Evolutionary conservation across 2,797 vertebrate species (phyloP), one percentile per base, ranked within the genome.

Genomic region (Erethizon dorsatum): DNA sequence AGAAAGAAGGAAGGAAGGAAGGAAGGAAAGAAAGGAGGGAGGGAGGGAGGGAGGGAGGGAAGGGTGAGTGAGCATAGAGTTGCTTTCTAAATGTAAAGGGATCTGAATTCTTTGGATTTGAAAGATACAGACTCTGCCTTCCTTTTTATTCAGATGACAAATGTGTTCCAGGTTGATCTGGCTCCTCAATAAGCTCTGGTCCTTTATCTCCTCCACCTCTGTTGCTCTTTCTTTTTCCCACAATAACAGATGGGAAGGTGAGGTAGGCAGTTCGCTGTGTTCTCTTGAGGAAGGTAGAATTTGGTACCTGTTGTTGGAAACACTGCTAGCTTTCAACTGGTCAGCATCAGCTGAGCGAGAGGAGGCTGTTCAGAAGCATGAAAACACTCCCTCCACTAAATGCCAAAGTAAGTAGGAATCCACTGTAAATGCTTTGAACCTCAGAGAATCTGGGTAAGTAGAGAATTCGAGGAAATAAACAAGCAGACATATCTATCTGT

Each of bases 381-480:
- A 7, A 7, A n/a, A 5, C 10, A 37, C 45, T 54, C 45, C 28
- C 37, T 10, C n/a, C 31, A n/a, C 33, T 61, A 56, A 85, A 83
- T 2, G 78, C 61, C 69, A 59, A 75, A 83, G 41, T 20, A 73
- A 47, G 13, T 63, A 88, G 37, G 63, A 56, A 54, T 84, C 78
- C n/a, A 31, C 18, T 61, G 17, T 12, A 22, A 75, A 94, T 77
- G 54, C 71, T 41, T 47, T 37, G 63, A 97, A 67, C 54, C 52
- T 69, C 57, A 82, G 87, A 83, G 86, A 91, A 65, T 75, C 59
- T 57, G 41, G 31, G 8, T 85, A 88, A 78, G 47, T 80, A 63
- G 37, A 82, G 1, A 52, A 92, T 56, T 37, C 17, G 50, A 69
- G 28, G 45, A 28, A 73, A 45, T 45, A 61, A 83, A 83, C 31